Percentiles rank a stretch among this genome's conserved stretches.
Conservation (phyloP, 2,888 invertebrate species). For the Sabellastarte sp. region DNA sequence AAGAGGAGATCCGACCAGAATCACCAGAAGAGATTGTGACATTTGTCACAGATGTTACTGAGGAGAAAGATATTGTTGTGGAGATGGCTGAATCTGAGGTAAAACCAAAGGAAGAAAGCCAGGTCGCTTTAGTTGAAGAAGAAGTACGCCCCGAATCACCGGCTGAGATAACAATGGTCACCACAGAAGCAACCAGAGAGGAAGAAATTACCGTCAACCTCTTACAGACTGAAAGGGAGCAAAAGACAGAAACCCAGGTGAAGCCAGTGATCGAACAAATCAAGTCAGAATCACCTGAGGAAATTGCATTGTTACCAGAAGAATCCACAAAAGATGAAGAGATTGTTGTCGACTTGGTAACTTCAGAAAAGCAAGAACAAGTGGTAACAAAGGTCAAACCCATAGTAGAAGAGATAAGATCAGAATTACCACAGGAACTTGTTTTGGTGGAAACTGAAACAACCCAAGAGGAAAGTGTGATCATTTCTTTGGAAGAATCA, state of each 20-base stretch:
- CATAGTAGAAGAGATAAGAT: background rate
- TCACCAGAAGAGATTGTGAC: background rate
- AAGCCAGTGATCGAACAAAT: background rate
- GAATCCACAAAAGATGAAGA: slow-evolving; percentile 12
- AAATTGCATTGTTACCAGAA: background rate
- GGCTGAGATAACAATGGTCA: slow-evolving; percentile 8
- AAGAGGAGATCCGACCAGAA: slow-evolving; percentile 5
- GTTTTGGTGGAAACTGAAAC: background rate
- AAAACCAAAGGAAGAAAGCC: slow-evolving; percentile 11
- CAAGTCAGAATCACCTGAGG: background rate
- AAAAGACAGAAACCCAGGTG: background rate
- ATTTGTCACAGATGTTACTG: background rate
- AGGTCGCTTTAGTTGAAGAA: slow-evolving; percentile 11
- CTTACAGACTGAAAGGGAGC: background rate
- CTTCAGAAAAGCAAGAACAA: slow-evolving; percentile 3
- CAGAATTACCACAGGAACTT: slow-evolving; percentile 4
- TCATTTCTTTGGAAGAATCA: no score
- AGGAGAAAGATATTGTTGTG: background rate
- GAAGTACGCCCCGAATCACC: slow-evolving; percentile 7
- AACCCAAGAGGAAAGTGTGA: no score
- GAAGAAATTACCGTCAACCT: slow-evolving; percentile 22
- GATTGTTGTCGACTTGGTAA: slow-evolving; percentile 9
- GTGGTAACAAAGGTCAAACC: background rate
- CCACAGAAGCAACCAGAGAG: slow-evolving; percentile 21
- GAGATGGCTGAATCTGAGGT: background rate